Evolutionary conservation across 1,140 invertebrate species (phyloP).

Genomic region (Probaryconus sp.): DNA sequence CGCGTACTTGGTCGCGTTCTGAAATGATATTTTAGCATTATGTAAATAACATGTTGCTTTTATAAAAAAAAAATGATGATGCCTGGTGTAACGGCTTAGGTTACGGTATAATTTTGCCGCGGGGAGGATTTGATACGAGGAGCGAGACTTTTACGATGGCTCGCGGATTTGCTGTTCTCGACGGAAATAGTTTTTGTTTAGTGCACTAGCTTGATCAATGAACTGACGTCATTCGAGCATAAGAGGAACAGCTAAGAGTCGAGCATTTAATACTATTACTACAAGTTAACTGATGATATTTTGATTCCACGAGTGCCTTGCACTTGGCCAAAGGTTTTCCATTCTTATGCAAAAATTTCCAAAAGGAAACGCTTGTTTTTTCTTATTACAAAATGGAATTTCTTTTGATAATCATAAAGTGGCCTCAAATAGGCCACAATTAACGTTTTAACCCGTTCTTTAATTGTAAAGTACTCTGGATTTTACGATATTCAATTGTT

Average conservation of each 20-base stretch:
- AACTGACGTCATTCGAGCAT: constrained; percentile 57
- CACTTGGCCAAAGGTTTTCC: background rate
- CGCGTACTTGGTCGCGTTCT: background rate
- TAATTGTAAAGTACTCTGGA: too few species aligned
- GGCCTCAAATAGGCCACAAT: too few species aligned
- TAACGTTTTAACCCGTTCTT: too few species aligned
- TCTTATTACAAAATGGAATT: too few species aligned
- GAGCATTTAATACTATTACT: background rate
- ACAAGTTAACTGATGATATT: background rate
- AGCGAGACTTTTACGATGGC: constrained; percentile 26
- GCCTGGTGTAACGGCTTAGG: constrained; percentile 27
- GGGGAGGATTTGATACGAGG: constrained; percentile 11
- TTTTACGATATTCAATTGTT: too few species aligned
- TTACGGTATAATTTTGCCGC: constrained; percentile 26
- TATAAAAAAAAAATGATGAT: constrained; percentile 16
- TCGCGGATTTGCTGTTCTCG: constrained; percentile 22
- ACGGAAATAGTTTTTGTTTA: constrained; percentile 63
- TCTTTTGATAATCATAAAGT: too few species aligned
- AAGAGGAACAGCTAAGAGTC: constrained; percentile 23
- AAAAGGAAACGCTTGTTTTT: too few species aligned
- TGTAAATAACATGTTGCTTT: constrained; percentile 33
- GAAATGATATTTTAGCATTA: constrained; percentile 26
- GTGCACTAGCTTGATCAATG: constrained; percentile 60
- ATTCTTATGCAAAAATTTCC: constrained; percentile 3
- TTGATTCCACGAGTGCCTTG: background rate